phyloP scores from a whole-genome alignment of 1,140 invertebrate species.

The Drosophila saltans region DNA sequence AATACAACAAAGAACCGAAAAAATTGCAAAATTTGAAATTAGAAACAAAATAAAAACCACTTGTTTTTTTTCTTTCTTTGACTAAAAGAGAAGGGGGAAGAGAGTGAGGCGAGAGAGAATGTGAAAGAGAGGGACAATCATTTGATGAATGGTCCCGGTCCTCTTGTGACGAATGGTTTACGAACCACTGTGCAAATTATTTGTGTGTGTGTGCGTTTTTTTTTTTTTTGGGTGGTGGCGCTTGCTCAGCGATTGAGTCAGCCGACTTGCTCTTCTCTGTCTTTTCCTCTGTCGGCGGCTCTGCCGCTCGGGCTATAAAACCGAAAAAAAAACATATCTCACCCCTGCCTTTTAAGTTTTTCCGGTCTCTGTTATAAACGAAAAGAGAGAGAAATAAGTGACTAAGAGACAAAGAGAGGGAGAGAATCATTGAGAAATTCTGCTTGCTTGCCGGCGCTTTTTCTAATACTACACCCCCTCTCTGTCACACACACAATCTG shows the following conservation, averaged over 20 bases:
- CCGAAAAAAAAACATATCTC: slow-evolving; percentile 50
- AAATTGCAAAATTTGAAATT: slow-evolving; percentile 20
- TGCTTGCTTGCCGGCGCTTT: slow-evolving; percentile 60
- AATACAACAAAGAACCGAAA: slow-evolving; percentile 25
- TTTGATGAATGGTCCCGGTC: slow-evolving; percentile 44
- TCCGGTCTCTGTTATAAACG: slow-evolving; percentile 30
- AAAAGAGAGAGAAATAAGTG: slow-evolving; percentile 32
- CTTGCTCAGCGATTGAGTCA: slow-evolving; percentile 35
- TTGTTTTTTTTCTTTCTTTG: slow-evolving; percentile 55
- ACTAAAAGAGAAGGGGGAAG: neutral
- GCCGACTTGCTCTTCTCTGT: slow-evolving; percentile 41
- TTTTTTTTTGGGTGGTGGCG: slow-evolving; percentile 71
- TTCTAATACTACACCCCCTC: slow-evolving; percentile 54
- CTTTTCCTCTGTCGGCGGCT: neutral
- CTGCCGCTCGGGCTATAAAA: slow-evolving; percentile 18
- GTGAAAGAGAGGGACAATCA: neutral
- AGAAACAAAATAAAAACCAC: slow-evolving; percentile 51
- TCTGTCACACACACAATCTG: slow-evolving; percentile 14
- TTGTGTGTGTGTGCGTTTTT: slow-evolving; percentile 36
- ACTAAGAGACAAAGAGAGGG: slow-evolving; percentile 13
- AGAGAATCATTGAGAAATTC: slow-evolving; percentile 32
- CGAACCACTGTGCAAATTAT: slow-evolving; percentile 69
- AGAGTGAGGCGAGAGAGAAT: neutral
- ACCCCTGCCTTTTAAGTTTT: slow-evolving; percentile 53
- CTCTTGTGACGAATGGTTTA: slow-evolving; percentile 33